Conservation (phyloP, 2,113 vertebrate species). For the Chroicocephalus ridibundus region DNA sequence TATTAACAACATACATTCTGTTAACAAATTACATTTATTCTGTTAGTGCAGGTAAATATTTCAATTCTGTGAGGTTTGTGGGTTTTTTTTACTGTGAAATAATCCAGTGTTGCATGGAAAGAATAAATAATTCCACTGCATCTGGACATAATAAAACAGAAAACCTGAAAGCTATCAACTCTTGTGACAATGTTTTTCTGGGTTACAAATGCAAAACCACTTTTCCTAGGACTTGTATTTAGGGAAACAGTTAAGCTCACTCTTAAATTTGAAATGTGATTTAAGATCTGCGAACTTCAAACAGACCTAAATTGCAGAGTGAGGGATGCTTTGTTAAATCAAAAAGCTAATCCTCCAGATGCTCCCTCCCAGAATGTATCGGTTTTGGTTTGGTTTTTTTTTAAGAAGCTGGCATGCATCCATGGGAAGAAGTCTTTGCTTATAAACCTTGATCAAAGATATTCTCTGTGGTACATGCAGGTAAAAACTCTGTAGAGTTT, state of each 20-base stretch:
- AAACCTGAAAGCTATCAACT: background rate
- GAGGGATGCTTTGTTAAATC: conserved; percentile 16
- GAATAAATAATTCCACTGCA: background rate
- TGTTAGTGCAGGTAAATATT: background rate
- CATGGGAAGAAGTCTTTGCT: background rate
- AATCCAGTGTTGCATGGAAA: background rate
- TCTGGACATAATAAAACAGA: background rate
- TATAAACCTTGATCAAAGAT: conserved; percentile 23
- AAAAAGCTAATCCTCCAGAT: conserved; percentile 13
- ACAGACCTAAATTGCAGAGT: background rate
- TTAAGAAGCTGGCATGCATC: background rate
- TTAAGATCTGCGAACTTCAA: conserved; percentile 5
- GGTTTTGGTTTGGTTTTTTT: background rate
- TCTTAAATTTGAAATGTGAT: background rate
- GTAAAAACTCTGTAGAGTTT: background rate
- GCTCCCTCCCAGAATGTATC: background rate
- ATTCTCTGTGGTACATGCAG: background rate
- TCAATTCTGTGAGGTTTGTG: background rate
- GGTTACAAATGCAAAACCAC: background rate
- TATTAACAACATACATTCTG: background rate
- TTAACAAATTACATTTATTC: background rate
- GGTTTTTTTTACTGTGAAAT: background rate
- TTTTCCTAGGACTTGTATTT: background rate
- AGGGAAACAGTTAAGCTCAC: background rate
- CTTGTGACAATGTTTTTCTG: background rate